These are phyloP conservation scores for Argentina silus DNA, from an alignment of 2,797 vertebrate species.

Conservation along the genomic window DNA sequence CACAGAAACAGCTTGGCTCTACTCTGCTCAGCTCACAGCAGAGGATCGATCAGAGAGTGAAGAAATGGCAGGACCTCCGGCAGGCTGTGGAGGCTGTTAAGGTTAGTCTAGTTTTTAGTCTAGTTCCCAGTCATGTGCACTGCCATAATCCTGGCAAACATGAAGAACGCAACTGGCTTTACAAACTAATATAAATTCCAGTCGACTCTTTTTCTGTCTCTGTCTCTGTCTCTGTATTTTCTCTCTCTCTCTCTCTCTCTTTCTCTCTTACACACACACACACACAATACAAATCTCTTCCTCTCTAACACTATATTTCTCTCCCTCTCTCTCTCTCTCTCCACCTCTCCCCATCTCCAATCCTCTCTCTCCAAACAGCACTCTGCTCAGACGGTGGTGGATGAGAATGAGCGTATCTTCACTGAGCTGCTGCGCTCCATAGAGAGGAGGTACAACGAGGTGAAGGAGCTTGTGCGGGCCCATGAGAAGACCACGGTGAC, in stretches of 20 bases:
- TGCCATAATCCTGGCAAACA: too few species aligned
- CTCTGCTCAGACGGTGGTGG: conserved; percentile 70
- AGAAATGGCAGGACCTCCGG: conserved; percentile 79
- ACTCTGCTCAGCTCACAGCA: conserved; percentile 78
- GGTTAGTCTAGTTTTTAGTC: conserved; percentile 48
- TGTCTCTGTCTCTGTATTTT: not conserved
- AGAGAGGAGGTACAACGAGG: conserved; percentile 76
- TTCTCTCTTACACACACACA: too few species aligned
- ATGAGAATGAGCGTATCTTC: conserved; percentile 81
- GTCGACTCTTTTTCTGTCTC: not conserved
- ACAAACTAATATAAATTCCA: not conserved
- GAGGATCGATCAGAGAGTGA: conserved; percentile 77
- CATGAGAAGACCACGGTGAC: conserved; percentile 72
- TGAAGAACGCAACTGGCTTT: not conserved
- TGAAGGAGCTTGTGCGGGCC: conserved; percentile 74
- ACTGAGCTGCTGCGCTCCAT: conserved; percentile 73
- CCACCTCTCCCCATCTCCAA: not conserved
- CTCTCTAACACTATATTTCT: too few species aligned
- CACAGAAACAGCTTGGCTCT: conserved; percentile 77
- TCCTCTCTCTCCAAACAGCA: conserved; percentile 56
- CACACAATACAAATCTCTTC: not conserved
- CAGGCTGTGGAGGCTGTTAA: conserved; percentile 76
- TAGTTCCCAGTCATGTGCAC: not conserved
- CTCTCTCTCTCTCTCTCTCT: not conserved
- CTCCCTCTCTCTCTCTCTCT: not conserved